Percentiles rank a stretch among this genome's conserved stretches.
phyloP scores from a whole-genome alignment of 2,797 vertebrate species.

The Mastacembelus armatus region DNA sequence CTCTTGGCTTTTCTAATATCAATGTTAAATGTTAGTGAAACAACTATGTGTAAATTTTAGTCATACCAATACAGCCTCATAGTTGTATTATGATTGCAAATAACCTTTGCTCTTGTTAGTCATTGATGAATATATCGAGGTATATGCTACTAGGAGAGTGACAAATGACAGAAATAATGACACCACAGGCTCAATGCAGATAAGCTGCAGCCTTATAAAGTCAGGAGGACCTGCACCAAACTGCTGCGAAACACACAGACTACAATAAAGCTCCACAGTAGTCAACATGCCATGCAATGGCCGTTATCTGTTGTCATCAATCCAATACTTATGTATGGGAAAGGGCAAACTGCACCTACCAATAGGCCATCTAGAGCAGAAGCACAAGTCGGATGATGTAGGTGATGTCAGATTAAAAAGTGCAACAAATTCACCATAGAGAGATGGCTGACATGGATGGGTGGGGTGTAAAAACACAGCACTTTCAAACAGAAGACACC shows the following conservation, averaged over 20 bases:
- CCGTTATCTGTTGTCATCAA: too few species aligned
- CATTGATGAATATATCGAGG: constrained; percentile 48
- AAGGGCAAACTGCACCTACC: too few species aligned
- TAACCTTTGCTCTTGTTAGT: constrained; percentile 48
- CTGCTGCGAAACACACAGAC: constrained; percentile 9
- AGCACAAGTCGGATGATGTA: too few species aligned
- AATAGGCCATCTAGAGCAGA: too few species aligned
- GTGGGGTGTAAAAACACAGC: too few species aligned
- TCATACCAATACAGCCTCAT: constrained; percentile 36
- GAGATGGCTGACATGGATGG: too few species aligned
- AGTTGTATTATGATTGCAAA: constrained; percentile 63
- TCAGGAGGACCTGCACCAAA: constrained; percentile 59
- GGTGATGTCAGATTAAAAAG: too few species aligned
- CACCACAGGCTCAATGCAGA: constrained; percentile 49
- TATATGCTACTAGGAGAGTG: constrained; percentile 48
- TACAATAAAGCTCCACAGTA: constrained; percentile 7
- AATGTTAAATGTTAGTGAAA: constrained; percentile 24
- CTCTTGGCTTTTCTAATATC: constrained; percentile 23
- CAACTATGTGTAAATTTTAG: constrained; percentile 44
- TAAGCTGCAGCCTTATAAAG: constrained; percentile 54
- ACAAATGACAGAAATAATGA: constrained; percentile 62
- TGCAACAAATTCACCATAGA: too few species aligned
- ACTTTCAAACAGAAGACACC: too few species aligned
- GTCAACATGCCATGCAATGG: not conserved
- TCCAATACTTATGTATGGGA: too few species aligned